Evolutionary conservation across 2,888 invertebrate genomes (phyloP).

Genomic region (Phytoseiulus persimilis): DNA sequence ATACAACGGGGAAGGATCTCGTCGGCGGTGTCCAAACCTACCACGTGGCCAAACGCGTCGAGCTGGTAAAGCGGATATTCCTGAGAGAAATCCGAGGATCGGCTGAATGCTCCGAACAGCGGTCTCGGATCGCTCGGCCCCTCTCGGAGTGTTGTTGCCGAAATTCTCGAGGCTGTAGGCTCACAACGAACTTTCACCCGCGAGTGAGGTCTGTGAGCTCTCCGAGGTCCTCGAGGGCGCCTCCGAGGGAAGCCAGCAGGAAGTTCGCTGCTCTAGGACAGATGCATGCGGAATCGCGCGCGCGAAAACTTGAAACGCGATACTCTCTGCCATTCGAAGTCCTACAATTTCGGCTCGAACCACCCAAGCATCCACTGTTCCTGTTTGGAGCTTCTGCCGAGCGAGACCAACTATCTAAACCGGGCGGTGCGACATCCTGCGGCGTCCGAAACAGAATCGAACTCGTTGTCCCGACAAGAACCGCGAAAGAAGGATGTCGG

Average conservation of each 20-base stretch:
- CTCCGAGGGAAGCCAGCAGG: neutral
- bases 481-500: neutral
- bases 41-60: too few species aligned
- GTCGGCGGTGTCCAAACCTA: too few species aligned
- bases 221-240: neutral
- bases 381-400: too few species aligned
- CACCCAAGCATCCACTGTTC: too few species aligned
- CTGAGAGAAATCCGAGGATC: neutral
- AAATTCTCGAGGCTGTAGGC: neutral
- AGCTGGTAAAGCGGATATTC: neutral
- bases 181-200: neutral
- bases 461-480: neutral
- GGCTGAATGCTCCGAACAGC: neutral
- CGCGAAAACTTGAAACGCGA: conserved; percentile 5
- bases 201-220: neutral
- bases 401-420: too few species aligned
- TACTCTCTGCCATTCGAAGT: neutral
- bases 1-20: neutral
- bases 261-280: neutral
- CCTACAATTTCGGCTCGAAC: neutral
- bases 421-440: neutral
- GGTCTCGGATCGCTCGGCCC: neutral
- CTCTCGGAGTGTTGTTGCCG: neutral
- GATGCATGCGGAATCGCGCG: neutral
- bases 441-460: neutral